Conservation (phyloP, 2,888 invertebrate species). For the Capitulum mitella region DNA sequence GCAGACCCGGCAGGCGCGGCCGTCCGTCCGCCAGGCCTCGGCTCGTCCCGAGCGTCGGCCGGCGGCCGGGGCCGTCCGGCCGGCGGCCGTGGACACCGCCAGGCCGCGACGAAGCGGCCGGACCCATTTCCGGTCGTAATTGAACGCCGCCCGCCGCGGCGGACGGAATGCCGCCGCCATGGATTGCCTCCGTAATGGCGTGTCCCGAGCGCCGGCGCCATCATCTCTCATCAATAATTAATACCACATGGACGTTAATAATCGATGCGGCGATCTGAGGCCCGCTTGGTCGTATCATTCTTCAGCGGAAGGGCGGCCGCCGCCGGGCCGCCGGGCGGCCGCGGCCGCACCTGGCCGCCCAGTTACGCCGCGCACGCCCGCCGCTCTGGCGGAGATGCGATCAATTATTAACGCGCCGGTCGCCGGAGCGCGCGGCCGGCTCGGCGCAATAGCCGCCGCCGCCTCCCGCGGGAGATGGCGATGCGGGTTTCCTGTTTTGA, state of each 20-base stretch:
- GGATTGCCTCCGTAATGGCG: too few relatives aligned
- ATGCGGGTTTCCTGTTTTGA: background rate
- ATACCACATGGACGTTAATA: background rate
- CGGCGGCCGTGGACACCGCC: background rate
- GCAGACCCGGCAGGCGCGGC: too few relatives aligned
- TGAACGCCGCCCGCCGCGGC: background rate
- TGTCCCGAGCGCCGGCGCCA: background rate
- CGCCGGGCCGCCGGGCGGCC: too few relatives aligned
- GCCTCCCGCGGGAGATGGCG: background rate
- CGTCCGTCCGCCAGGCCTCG: too few relatives aligned
- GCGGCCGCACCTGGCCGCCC: too few relatives aligned
- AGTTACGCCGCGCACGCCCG: background rate
- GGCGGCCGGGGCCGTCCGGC: background rate
- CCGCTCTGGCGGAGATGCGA: background rate
- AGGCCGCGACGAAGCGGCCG: background rate
- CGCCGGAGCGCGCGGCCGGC: background rate
- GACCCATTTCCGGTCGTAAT: background rate
- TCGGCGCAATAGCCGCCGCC: background rate
- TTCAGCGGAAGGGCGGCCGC: too few relatives aligned
- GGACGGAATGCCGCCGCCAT: background rate
- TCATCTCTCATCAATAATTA: conserved; percentile 2
- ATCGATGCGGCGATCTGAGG: too few relatives aligned
- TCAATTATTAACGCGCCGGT: background rate
- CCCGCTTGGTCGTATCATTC: too few relatives aligned
- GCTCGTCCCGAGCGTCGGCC: background rate